phyloP scores from a whole-genome alignment of 2,797 vertebrate species.

The Halcyon leucocephala region DNA sequence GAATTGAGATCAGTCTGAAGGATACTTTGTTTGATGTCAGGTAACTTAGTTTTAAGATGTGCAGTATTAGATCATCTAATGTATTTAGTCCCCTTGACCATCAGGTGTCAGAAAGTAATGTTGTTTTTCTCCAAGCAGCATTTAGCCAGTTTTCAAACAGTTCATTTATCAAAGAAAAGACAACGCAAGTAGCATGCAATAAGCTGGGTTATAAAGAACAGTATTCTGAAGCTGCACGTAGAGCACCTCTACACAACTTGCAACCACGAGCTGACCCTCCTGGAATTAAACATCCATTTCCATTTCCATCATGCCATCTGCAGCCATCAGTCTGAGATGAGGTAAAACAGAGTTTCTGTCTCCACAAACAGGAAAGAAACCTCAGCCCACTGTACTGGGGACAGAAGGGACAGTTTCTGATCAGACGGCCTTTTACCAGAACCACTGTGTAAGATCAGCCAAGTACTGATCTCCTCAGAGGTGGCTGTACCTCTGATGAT shows the following conservation, averaged over 20 bases:
- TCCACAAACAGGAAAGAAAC: background rate
- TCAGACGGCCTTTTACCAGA: background rate
- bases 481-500: background rate
- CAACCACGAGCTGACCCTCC: background rate
- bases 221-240: accelerated
- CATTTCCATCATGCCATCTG: background rate
- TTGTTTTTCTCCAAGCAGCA: background rate
- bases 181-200: background rate
- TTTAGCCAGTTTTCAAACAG: background rate
- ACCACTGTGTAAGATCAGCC: background rate
- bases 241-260: background rate
- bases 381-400: accelerated
- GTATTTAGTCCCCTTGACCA: background rate
- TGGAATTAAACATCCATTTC: background rate
- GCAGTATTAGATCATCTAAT: background rate
- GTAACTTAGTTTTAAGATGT: background rate
- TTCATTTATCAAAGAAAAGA: background rate
- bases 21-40: background rate
- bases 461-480: background rate
- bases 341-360: accelerated
- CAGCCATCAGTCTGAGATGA: background rate
- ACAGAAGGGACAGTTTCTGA: background rate
- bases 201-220: background rate
- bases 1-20: background rate
- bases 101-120: background rate